Evolutionary conservation across 2,888 invertebrate genomes (phyloP).

Genomic region (Allophyes oxyacanthae): DNA sequence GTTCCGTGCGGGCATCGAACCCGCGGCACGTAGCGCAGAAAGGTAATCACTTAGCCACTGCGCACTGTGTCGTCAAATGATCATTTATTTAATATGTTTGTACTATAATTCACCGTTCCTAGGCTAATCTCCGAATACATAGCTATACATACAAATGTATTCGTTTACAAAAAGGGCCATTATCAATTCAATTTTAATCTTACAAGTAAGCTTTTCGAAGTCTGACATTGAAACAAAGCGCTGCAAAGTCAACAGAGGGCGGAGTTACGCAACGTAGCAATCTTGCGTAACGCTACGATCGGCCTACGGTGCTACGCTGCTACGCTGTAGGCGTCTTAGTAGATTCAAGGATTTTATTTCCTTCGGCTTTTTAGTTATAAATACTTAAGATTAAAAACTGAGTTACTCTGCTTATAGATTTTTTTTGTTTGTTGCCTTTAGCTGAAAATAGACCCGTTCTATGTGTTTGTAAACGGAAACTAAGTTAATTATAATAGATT

Average conservation of each 20-base stretch:
- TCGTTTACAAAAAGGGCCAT: neutral
- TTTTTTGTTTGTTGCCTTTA: no score
- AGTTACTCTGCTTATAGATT: no score
- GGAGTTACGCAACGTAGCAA: slow-evolving; percentile 57
- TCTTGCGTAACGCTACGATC: slow-evolving; percentile 57
- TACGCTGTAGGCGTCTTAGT: slow-evolving; percentile 36
- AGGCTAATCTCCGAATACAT: no score
- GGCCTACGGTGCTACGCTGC: slow-evolving; percentile 36
- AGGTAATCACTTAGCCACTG: no score
- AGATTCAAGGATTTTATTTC: slow-evolving; percentile 17
- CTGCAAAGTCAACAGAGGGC: slow-evolving; percentile 50
- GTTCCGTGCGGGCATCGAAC: no score
- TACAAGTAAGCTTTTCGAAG: slow-evolving; percentile 35
- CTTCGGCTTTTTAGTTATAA: neutral
- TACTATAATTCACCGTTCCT: no score
- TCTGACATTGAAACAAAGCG: slow-evolving; percentile 48
- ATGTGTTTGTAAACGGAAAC: neutral
- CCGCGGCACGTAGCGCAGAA: no score
- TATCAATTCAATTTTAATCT: slow-evolving; percentile 27
- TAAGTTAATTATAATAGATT: no score
- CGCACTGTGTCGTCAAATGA: no score
- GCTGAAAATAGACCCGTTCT: no score
- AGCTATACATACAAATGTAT: neutral
- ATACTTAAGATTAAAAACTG: no score
- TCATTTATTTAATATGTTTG: no score